phyloP scores from a whole-genome alignment of 2,113 vertebrate species.

The Coregonus clupeaformis region DNA sequence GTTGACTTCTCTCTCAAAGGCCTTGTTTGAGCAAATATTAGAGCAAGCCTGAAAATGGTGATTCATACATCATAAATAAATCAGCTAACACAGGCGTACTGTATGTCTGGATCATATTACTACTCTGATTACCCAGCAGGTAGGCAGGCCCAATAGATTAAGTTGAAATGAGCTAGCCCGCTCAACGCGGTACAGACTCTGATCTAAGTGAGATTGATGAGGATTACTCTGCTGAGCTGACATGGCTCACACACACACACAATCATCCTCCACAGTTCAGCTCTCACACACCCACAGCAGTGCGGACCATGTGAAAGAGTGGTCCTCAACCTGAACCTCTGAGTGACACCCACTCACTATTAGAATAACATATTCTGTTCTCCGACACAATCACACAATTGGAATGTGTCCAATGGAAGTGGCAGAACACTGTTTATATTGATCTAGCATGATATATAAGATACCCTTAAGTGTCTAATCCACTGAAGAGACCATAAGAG shows the following conservation, averaged over 20 bases:
- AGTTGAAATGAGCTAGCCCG: slow-evolving; percentile 3
- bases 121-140: slow-evolving; percentile 3
- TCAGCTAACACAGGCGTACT: neutral
- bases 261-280: slow-evolving; percentile 42
- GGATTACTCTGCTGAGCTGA: slow-evolving; percentile 13
- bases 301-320: slow-evolving; percentile 45
- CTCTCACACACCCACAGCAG: slow-evolving; percentile 59
- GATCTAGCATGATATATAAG: slow-evolving; percentile 21
- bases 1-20: slow-evolving; percentile 2
- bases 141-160: neutral
- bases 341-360: slow-evolving; percentile 45
- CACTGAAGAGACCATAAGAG: neutral
- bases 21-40: slow-evolving; percentile 32
- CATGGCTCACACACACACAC: slow-evolving; percentile 43
- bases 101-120: neutral
- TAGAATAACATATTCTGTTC: slow-evolving; percentile 16
- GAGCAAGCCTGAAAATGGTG: neutral
- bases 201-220: slow-evolving; percentile 24
- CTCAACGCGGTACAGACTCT: neutral
- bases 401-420: slow-evolving; percentile 7
- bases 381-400: neutral
- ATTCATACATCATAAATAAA: slow-evolving; percentile 23
- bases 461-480: slow-evolving; percentile 6
- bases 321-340: slow-evolving; percentile 56
- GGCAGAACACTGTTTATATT: slow-evolving; percentile 25